Evolutionary conservation across 2,888 invertebrate genomes (phyloP).

Genomic region (Acanthosepion esculentum): DNA sequence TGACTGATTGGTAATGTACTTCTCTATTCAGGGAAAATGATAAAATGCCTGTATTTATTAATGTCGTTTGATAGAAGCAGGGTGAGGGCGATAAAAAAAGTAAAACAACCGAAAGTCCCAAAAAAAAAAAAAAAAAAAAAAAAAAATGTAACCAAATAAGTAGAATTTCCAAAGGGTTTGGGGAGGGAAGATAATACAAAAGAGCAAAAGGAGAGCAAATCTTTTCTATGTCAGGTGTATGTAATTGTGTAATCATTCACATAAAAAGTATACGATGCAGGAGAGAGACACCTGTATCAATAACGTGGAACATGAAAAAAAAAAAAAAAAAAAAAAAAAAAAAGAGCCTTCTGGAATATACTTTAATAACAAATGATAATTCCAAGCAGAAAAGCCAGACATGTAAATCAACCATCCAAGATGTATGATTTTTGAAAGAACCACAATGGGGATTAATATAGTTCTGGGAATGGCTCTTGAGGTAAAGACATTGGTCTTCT

Average conservation of each 20-base stretch:
- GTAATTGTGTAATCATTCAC: background rate
- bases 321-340: background rate
- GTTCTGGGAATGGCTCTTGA: background rate
- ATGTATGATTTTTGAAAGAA: background rate
- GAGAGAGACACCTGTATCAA: background rate
- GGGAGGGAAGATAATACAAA: background rate
- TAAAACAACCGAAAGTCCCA: background rate
- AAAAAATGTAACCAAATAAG: background rate
- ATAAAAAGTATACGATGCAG: background rate
- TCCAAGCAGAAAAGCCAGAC: slow-evolving; percentile 7
- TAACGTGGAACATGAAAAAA: background rate
- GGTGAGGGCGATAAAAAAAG: background rate
- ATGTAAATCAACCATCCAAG: background rate
- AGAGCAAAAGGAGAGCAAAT: background rate
- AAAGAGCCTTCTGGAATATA: background rate
- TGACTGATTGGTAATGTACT: background rate
- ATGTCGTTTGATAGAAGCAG: background rate
- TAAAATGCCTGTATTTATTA: background rate
- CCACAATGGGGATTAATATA: background rate
- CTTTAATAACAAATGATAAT: background rate
- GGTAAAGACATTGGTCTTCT: background rate
- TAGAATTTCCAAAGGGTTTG: background rate
- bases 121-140: background rate
- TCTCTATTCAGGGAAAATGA: background rate
- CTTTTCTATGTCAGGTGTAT: background rate